These are phyloP conservation scores for Acipenser ruthenus DNA, from an alignment of 2,797 vertebrate genomes.

Conservation along the genomic window DNA sequence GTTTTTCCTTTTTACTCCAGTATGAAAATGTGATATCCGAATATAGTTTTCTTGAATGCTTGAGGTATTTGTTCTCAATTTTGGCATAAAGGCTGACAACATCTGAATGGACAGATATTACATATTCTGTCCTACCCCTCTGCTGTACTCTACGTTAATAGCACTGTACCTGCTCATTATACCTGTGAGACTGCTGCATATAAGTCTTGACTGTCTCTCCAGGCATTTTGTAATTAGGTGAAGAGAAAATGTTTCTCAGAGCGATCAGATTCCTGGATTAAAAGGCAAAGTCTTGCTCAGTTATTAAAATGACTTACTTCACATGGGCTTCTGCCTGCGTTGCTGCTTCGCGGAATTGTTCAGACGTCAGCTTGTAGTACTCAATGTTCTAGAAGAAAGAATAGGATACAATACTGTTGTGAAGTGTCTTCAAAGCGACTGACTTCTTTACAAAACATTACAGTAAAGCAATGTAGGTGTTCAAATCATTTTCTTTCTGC, in stretches of 20 bases:
- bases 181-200: not conserved
- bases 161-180: too few relatives aligned
- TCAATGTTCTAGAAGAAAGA: conserved; percentile 70
- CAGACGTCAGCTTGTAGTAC: conserved; percentile 71
- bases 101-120: too few relatives aligned
- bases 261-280: not conserved
- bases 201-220: too few relatives aligned
- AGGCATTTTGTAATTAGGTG: too few relatives aligned
- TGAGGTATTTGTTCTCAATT: too few relatives aligned
- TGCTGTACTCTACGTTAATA: too few relatives aligned
- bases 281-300: not conserved
- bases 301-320: conserved; percentile 58
- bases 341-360: conserved; percentile 76
- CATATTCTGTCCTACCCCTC: too few relatives aligned
- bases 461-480: too few relatives aligned
- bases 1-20: not conserved
- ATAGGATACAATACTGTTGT: conserved; percentile 8
- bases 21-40: not conserved
- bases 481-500: too few relatives aligned
- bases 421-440: not conserved
- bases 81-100: too few relatives aligned
- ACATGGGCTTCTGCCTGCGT: conserved; percentile 67
- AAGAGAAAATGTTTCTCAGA: not conserved
- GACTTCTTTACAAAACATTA: not conserved
- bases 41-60: too few relatives aligned